Evolutionary conservation across 2,113 vertebrate genomes (phyloP).

Genomic region (Strigops habroptila): DNA sequence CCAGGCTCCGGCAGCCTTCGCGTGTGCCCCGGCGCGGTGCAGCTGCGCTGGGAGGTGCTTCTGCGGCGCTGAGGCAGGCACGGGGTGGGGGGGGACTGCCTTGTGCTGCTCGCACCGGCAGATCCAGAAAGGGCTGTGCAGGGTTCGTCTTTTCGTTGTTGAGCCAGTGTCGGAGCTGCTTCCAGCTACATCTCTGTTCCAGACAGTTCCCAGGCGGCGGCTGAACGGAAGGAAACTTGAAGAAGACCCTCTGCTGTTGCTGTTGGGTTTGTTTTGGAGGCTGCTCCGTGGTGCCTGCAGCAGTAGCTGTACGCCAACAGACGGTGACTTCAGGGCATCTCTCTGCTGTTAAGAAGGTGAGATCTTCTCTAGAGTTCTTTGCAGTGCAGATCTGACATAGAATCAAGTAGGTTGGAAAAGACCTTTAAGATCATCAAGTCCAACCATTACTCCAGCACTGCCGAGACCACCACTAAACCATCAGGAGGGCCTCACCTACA

Average conservation of each 20-base stretch:
- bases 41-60: conserved; percentile 15
- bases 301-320: neutral
- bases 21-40: neutral
- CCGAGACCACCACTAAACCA: neutral
- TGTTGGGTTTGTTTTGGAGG: neutral
- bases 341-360: neutral
- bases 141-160: neutral
- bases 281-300: neutral
- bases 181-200: neutral
- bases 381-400: neutral
- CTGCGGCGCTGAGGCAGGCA: too few species aligned
- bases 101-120: rapidly evolving
- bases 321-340: neutral
- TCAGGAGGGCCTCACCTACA: neutral
- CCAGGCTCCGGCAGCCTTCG: neutral
- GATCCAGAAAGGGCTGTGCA: neutral
- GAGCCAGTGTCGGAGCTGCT: neutral
- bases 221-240: neutral
- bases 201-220: neutral
- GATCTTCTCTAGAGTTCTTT: neutral
- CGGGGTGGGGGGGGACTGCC: neutral
- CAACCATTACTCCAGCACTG: neutral
- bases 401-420: neutral
- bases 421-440: neutral
- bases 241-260: neutral